Percentiles rank a stretch among this genome's conserved stretches.
Conservation (phyloP, 2,797 vertebrate genomes). For the Gastrophryne carolinensis region DNA sequence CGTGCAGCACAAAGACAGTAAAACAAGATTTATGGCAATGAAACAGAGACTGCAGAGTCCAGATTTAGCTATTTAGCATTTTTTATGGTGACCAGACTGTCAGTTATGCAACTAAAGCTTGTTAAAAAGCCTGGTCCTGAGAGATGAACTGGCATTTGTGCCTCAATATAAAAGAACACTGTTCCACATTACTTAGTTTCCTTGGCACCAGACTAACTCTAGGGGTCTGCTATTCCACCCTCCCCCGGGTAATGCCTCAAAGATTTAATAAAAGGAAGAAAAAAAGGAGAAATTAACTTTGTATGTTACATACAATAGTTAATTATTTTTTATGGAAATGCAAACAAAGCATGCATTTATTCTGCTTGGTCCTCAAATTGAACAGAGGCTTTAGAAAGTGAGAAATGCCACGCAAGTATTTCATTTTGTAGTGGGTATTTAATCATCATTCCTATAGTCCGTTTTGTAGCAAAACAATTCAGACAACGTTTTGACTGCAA, state of each 20-base stretch:
- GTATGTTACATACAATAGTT: too few relatives aligned
- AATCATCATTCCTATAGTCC: neutral
- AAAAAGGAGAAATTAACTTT: too few relatives aligned
- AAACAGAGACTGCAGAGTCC: too few relatives aligned
- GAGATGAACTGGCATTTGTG: conserved; percentile 23
- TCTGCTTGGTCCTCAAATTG: conserved; percentile 21
- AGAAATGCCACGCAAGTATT: neutral
- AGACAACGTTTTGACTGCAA: too few relatives aligned
- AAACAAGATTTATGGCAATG: too few relatives aligned
- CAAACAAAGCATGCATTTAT: neutral
- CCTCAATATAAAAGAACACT: conserved; percentile 21
- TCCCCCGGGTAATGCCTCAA: neutral
- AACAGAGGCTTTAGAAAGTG: conserved; percentile 22
- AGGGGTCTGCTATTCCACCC: too few relatives aligned
- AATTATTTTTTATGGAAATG: too few relatives aligned
- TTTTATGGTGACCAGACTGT: neutral
- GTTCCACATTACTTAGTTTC: conserved; percentile 2
- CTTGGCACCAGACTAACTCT: conserved; percentile 20
- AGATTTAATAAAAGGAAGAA: neutral
- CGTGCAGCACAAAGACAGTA: too few relatives aligned
- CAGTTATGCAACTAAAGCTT: neutral
- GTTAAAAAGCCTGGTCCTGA: neutral
- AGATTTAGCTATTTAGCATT: neutral
- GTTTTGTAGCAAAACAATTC: too few relatives aligned
- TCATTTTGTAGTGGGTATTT: neutral